phyloP scores from a whole-genome alignment of 1,140 invertebrate species.

The Cataglyphis hispanica region DNA sequence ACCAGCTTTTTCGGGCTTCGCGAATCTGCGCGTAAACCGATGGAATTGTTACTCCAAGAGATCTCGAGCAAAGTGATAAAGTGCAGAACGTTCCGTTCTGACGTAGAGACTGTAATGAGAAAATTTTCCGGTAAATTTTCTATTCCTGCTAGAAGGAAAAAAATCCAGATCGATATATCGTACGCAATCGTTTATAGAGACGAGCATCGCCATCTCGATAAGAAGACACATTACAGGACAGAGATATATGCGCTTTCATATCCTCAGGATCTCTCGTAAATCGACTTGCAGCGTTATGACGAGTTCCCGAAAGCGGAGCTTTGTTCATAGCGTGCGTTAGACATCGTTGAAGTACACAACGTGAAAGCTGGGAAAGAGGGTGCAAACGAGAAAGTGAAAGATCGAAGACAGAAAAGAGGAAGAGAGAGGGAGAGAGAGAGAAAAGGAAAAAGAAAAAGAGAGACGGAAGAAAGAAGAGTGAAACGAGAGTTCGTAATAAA shows the following conservation, averaged over 20 bases:
- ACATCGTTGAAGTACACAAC: conserved; percentile 47
- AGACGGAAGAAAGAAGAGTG: conserved; percentile 39
- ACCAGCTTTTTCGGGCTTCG: conserved; percentile 36
- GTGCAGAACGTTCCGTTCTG: conserved; percentile 22
- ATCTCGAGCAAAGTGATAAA: conserved; percentile 51
- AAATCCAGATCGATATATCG: conserved; percentile 8
- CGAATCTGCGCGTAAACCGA: conserved; percentile 56
- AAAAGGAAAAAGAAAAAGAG: not conserved
- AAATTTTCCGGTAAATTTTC: conserved; percentile 34
- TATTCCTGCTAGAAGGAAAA: conserved; percentile 20
- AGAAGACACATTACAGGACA: conserved; percentile 9
- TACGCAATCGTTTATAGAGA: conserved; percentile 2
- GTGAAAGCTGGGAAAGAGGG: conserved; percentile 52
- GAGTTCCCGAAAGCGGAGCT: conserved; percentile 39
- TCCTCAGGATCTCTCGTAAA: conserved; percentile 15
- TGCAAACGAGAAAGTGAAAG: conserved; percentile 49
- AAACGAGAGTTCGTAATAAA: conserved; percentile 78
- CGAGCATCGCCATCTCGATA: not conserved
- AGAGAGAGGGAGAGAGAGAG: not conserved
- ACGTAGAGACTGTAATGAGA: conserved; percentile 30
- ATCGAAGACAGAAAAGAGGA: conserved; percentile 7
- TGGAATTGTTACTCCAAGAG: conserved; percentile 47
- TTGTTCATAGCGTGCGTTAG: conserved; percentile 60
- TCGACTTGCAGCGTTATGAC: conserved; percentile 49
- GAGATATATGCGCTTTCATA: conserved; percentile 12